Conservation (phyloP, 2,797 vertebrate species). For the Euphonia xanthogaster region DNA sequence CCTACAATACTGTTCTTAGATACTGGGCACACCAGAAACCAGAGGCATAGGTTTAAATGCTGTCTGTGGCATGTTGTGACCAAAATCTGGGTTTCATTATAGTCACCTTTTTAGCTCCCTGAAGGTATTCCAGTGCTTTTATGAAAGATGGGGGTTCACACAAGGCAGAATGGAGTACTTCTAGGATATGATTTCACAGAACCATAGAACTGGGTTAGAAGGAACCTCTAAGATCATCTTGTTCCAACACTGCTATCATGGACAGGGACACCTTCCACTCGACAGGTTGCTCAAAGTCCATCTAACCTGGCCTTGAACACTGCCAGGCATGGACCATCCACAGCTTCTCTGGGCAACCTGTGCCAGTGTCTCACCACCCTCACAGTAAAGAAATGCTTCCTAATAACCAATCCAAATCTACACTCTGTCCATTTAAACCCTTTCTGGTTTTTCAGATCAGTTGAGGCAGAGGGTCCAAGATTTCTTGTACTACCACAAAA, state of each 20-base stretch:
- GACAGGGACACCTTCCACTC: neutral
- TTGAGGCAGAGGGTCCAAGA: neutral
- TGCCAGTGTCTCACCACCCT: neutral
- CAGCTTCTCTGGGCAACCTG: neutral
- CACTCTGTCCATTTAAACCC: neutral
- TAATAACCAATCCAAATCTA: neutral
- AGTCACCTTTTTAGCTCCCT: neutral
- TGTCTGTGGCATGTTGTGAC: neutral
- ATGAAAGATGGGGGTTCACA: neutral
- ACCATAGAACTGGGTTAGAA: neutral
- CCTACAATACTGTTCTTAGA: neutral
- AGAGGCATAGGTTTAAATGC: neutral
- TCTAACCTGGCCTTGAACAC: neutral
- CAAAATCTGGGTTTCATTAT: neutral
- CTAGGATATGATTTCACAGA: neutral
- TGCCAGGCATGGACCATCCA: neutral
- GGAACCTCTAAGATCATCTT: neutral
- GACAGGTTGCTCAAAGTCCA: neutral
- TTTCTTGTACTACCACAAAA: neutral
- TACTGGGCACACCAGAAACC: neutral
- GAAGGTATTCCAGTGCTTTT: neutral
- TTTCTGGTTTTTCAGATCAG: neutral
- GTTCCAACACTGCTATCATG: neutral
- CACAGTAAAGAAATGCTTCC: neutral
- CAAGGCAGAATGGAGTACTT: neutral